phyloP scores from a whole-genome alignment of 2,113 vertebrate species.

The Phoenicopterus ruber region DNA sequence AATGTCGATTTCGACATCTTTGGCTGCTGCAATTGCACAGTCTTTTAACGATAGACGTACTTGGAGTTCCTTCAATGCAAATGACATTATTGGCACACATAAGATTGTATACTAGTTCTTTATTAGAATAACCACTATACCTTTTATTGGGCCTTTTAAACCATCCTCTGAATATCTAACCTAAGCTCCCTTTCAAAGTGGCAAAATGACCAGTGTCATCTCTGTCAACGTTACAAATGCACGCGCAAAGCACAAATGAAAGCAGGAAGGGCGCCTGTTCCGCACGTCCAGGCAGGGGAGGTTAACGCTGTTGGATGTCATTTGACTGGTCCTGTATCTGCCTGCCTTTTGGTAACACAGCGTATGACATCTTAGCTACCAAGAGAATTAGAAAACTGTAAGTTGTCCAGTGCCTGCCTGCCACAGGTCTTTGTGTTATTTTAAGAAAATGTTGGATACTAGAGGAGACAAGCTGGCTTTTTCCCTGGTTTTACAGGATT shows the following conservation, averaged over 20 bases:
- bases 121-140: not conserved
- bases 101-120: not conserved
- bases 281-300: accelerated
- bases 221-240: not conserved
- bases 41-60: not conserved
- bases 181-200: not conserved
- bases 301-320: not conserved
- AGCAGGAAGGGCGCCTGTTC: not conserved
- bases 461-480: not conserved
- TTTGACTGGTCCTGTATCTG: not conserved
- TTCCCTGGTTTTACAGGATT: not conserved
- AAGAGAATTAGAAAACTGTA: not conserved
- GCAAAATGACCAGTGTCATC: not conserved
- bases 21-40: not conserved
- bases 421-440: not conserved
- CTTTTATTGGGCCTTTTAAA: not conserved
- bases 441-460: not conserved
- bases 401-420: accelerated
- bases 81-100: not conserved
- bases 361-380: not conserved
- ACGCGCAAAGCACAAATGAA: accelerated
- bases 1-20: conserved; percentile 8
- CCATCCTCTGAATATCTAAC: not conserved
- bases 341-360: not conserved
- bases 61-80: conserved; percentile 50